Conservation (phyloP, 2,797 vertebrate species). For the Paguma larvata region DNA sequence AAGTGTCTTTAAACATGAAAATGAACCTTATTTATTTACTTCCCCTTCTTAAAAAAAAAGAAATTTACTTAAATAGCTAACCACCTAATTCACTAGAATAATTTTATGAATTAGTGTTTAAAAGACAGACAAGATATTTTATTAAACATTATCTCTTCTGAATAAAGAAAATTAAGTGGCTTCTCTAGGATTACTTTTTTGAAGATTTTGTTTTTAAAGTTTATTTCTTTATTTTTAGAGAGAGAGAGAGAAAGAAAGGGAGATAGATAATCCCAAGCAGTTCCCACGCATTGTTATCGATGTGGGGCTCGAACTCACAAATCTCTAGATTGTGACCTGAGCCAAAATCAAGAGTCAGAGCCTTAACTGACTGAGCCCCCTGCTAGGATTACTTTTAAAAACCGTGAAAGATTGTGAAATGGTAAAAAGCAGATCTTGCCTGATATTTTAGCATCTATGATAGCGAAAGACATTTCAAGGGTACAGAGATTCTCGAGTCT, state of each 20-base stretch:
- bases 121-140: neutral
- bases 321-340: no score
- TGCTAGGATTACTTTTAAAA: neutral
- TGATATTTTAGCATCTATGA: neutral
- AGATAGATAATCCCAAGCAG: no score
- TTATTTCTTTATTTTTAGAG: no score
- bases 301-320: no score
- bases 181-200: neutral
- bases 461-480: neutral
- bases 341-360: no score
- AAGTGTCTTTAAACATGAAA: neutral
- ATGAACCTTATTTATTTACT: neutral
- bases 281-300: no score
- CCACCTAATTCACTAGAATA: neutral
- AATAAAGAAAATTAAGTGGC: neutral
- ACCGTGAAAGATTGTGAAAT: neutral
- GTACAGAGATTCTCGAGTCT: neutral
- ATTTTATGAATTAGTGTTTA: neutral
- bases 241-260: no score
- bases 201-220: no score
- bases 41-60: neutral
- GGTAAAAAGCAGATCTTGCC: neutral
- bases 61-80: neutral
- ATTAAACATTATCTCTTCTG: neutral
- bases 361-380: no score